Evolutionary conservation across 2,113 vertebrate genomes (phyloP), one percentile per base, ranked within the genome.

Genomic region (Emydocephalus ijimae): DNA sequence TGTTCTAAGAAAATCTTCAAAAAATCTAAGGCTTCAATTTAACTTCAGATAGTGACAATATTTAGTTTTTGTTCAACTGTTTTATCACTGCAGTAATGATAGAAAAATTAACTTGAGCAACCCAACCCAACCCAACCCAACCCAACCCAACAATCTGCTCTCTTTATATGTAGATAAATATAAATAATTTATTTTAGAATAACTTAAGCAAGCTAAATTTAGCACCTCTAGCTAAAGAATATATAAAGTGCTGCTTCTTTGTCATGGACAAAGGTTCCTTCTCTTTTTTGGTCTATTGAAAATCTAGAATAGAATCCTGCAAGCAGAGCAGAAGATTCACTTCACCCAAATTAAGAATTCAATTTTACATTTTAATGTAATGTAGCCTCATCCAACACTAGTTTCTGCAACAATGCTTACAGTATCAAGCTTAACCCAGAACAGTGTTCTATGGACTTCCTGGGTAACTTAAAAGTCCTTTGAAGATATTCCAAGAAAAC

Each of bases 31-130:
- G 55, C 52, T 54, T 87, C 59, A 88, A 89, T 86, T 61, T 94
- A 94, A 93, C 59, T 93, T 94, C 81, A 96, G 94, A 88, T 92
- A 59, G 11, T 59, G 93, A 95, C 39, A 1, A 1, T 89, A 69
- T 24, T 91, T 95, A 93, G 52, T 64, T 85, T 34, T 55, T 50
- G 69, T 89, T 94, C 59, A 50, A 52, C 54, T 93, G 88, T 74
- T 29, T 89, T 93, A 48, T 55, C 93, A 94, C 92, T 50, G 69
- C 90, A 93, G 90, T 94, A 91, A 86, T 20, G 45, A 39, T 56
- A 56, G n/a, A 39, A 39, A 39, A 55, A 20, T 89, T 89, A 48
- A 85, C 85, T 57, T 92, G 39, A 56, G 26, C 85, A 92, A 74
- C 59, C 21, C 23, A 89, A 48, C 43, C 55, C n/a, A 74, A 3